Conservation (phyloP, 1,140 invertebrate genomes). For the Drosophila nebulosa region DNA sequence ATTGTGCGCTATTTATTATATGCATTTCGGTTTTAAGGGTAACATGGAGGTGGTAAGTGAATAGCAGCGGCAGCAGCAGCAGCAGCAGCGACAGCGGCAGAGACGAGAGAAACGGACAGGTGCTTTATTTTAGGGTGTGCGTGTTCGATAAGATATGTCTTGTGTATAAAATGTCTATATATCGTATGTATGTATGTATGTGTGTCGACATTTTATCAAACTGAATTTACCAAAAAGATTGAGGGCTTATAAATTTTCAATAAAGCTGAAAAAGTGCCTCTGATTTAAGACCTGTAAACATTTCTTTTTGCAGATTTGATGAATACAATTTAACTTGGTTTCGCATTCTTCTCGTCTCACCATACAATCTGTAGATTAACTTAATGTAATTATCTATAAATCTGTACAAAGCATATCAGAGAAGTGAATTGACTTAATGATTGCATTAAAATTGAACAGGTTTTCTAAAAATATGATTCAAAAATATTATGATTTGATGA, state of each 20-base stretch:
- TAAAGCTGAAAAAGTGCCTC: not conserved
- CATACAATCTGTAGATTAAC: no score
- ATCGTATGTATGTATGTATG: not conserved
- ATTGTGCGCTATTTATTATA: constrained; percentile 75
- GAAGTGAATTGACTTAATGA: not conserved
- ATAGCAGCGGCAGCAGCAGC: constrained; percentile 27
- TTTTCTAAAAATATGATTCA: not conserved
- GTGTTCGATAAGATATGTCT: constrained; percentile 42
- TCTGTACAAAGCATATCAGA: no score
- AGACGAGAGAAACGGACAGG: constrained; percentile 42
- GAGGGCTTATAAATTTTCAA: not conserved
- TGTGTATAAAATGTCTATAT: no score
- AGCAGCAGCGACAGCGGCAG: not conserved
- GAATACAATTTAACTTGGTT: no score
- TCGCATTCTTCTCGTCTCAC: no score
- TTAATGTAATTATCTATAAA: no score
- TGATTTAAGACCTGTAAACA: not conserved
- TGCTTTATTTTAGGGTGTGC: constrained; percentile 28
- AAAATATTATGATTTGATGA: not conserved
- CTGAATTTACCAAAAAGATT: not conserved
- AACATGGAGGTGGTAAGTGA: constrained; percentile 71
- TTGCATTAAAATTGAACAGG: not conserved
- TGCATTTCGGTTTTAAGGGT: constrained; percentile 58
- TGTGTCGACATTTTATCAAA: not conserved
- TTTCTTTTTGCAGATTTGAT: no score